phyloP scores from a whole-genome alignment of 2,888 invertebrate genomes.

The Idaea dimidiata region DNA sequence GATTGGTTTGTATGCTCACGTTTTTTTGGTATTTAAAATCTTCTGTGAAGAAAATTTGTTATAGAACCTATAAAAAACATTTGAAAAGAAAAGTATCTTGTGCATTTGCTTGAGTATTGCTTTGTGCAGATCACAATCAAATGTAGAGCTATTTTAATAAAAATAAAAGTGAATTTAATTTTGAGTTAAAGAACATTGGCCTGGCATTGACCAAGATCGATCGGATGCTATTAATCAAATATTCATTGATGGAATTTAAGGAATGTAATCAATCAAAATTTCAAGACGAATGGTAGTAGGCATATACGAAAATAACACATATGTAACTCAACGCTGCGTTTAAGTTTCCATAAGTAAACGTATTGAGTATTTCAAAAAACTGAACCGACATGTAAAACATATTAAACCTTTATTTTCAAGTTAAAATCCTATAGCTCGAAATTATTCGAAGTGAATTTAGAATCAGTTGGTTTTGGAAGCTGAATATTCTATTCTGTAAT shows the following conservation, averaged over 20 bases:
- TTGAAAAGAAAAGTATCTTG: constrained; percentile 18
- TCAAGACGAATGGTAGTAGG: neutral
- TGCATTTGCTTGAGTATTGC: too few relatives aligned
- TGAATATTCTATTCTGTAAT: too few relatives aligned
- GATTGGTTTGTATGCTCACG: too few relatives aligned
- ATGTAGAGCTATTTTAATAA: neutral
- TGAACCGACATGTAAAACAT: too few relatives aligned
- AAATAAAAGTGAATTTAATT: neutral
- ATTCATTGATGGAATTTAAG: neutral
- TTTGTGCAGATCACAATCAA: neutral
- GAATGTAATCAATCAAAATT: constrained; percentile 5
- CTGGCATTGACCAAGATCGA: neutral
- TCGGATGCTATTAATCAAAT: neutral
- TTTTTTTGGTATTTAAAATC: too few relatives aligned
- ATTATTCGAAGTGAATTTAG: too few relatives aligned
- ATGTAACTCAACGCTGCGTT: neutral
- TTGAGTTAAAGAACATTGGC: neutral
- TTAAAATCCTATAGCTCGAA: too few relatives aligned
- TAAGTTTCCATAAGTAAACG: too few relatives aligned
- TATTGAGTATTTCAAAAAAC: too few relatives aligned
- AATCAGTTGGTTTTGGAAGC: too few relatives aligned
- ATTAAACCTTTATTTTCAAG: too few relatives aligned
- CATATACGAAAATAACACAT: neutral
- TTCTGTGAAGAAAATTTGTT: too few relatives aligned
- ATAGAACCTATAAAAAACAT: constrained; percentile 16